Evolutionary conservation across 2,888 invertebrate species (phyloP), one percentile per base, ranked within the genome.

Genomic region (Drosophila fungiperda): DNA sequence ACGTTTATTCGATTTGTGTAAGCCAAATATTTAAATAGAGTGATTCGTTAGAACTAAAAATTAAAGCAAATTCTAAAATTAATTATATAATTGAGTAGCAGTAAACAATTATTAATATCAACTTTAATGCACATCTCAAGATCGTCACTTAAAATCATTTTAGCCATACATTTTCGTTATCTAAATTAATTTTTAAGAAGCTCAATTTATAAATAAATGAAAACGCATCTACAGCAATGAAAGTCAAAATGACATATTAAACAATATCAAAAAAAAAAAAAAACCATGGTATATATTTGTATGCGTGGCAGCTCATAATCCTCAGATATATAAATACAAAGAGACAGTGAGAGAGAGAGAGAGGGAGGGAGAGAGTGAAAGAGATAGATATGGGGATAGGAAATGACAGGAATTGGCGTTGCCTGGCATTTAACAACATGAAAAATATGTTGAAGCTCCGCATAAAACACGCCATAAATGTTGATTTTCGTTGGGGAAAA

Each of bases 401-500:
- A 50, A 70, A 58, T 65, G 78, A 78, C 78, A 68, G 70, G 64
- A 63, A 75, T 78, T 68, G 80, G 78, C 61, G 48, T 58, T 75
- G 52, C 38, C 55, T 45, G 75, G 72, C 53, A 78, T 88, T 77
- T 82, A 83, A 76, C 71, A 85, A 89, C 83, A 81, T 71, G 88
- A 79, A 81, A 90, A 87, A 89, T 88, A 89, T 88, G 87, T 89
- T 87, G 79, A 73, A 78, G 83, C 86, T 81, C 76, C 80, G 82
- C 87, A 87, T 87, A 90, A 90, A 88, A 87, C 82, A 84, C 78
- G 83, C 88, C 83, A 91, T 91, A 91, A 90, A 91, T 91, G 90
- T 90, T 90, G 90, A 91, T 90, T 88, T 91, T 90, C 89, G 86
- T 85, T 87, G 82, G 89, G 86, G 77, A 88, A 90, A 90, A 90